A percentile compares a stretch with the other conserved stretches of the same genome.
These are phyloP conservation scores for Anastrepha ludens DNA, from an alignment of 1,140 invertebrate species.

Conservation along the genomic window DNA sequence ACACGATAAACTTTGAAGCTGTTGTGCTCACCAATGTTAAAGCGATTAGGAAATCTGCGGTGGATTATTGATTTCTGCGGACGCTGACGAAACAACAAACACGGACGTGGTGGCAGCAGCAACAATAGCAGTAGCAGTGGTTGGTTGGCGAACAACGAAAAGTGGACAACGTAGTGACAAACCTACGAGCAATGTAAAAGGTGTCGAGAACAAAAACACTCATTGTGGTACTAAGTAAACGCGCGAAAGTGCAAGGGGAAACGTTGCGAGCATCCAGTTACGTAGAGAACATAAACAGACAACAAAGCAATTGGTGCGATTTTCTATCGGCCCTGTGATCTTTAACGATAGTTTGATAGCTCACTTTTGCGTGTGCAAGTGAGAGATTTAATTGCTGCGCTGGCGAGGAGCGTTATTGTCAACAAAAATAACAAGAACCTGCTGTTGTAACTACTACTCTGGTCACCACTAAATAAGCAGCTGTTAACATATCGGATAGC, in stretches of 20 bases:
- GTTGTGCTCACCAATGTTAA: neutral
- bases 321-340: neutral
- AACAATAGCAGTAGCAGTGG: neutral
- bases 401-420: neutral
- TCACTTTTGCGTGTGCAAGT: neutral
- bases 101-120: conserved; percentile 28
- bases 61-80: conserved; percentile 38
- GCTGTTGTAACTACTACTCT: neutral
- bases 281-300: neutral
- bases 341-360: neutral
- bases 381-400: neutral
- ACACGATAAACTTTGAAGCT: no score
- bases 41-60: neutral
- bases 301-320: conserved; percentile 17
- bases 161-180: conserved; percentile 12
- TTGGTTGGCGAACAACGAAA: conserved; percentile 12
- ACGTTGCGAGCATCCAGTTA: neutral
- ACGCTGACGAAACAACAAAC: conserved; percentile 35
- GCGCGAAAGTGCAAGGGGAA: neutral
- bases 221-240: neutral
- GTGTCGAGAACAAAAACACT: conserved; percentile 34
- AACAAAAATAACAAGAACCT: neutral
- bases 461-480: neutral
- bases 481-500: neutral
- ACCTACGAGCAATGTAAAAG: conserved; percentile 45